Base-by-base conservation (phyloP, 2,888 invertebrate species). In the Yponomeuta plumbellus region DNA sequence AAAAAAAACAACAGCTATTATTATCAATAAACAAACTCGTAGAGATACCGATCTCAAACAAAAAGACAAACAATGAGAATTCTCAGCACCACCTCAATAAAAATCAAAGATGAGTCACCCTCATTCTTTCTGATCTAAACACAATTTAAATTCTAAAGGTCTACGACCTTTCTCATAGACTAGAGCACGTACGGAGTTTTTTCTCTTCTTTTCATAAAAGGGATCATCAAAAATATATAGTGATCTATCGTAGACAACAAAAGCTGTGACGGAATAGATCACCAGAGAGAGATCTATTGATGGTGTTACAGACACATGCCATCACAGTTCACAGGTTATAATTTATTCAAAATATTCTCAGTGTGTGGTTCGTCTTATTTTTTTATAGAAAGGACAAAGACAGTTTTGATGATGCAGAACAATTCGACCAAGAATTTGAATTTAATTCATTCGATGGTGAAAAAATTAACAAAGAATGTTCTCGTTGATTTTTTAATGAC, bases 341-440 rank as follows among this genome's bases (percentile, higher is more conserved):
- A 88, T 86, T 80, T 83, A 90, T 90, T 86, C 86, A 86, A 85
- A 87, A 86, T 85, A 88, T 85, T 82, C 84, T 85, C 87, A 88
- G 86, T 87, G 80, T 82, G 80, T 76, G 77, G 78, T 76, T 57
- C 58, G 34, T 58, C 62, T 23, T 62, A 61, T 65, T 66, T 59
- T n/a, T 62, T 61, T 20, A 17, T 26, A 13, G 64, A 21, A 57
- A 69, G 72, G 74, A 75, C 75, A 74, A 72, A 74, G 84, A 85
- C 77, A 90, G 80, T 76, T 79, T 75, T 76, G 77, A 75, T 80
- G 72, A 72, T 70, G 76, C 73, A 75, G 78, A 84, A 83, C 78
- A 76, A 79, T 79, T 69, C 70, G 71, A 75, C 70, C 70, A 69
- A 68, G 70, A 70, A 68, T 68, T 70, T 69, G 70, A 71, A 72